These are phyloP conservation scores for Myopa testacea DNA, from an alignment of 2,888 invertebrate species.

Conservation along the genomic window DNA sequence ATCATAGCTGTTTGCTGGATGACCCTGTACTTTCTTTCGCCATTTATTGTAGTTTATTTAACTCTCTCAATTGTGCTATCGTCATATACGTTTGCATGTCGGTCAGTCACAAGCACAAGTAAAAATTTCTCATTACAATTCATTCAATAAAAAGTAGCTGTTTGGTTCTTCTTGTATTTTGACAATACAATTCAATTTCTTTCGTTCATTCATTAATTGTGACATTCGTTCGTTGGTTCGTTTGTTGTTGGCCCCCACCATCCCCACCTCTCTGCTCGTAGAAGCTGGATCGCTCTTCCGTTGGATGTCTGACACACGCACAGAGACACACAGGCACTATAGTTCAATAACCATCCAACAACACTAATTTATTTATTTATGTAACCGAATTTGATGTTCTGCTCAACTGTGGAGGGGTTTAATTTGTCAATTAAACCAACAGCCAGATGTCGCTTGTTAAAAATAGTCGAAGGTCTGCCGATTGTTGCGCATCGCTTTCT, in stretches of 20 bases:
- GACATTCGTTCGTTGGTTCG: constrained; percentile 12
- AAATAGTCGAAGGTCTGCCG: constrained; percentile 6
- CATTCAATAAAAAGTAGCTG: too few relatives aligned
- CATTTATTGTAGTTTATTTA: too few relatives aligned
- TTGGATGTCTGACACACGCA: constrained; percentile 8
- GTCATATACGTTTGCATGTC: too few relatives aligned
- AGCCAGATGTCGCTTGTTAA: constrained; percentile 23
- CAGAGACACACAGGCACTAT: not conserved
- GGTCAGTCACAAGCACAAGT: too few relatives aligned
- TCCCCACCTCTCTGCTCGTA: not conserved
- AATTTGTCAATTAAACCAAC: constrained; percentile 27
- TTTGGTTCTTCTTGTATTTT: too few relatives aligned
- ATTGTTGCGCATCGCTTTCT: too few relatives aligned
- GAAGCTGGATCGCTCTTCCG: not conserved
- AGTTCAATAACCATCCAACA: constrained; percentile 26
- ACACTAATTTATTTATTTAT: constrained; percentile 21
- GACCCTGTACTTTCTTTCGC: too few relatives aligned
- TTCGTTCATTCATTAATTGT: constrained; percentile 16
- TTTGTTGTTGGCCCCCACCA: not conserved
- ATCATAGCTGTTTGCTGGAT: too few relatives aligned
- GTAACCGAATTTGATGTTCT: constrained; percentile 14
- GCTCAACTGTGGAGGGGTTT: constrained; percentile 14
- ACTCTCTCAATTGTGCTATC: too few relatives aligned
- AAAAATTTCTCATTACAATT: too few relatives aligned
- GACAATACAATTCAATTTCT: too few relatives aligned